Evolutionary conservation across 1,140 invertebrate genomes (phyloP).

Genomic region (Neelides sp.): DNA sequence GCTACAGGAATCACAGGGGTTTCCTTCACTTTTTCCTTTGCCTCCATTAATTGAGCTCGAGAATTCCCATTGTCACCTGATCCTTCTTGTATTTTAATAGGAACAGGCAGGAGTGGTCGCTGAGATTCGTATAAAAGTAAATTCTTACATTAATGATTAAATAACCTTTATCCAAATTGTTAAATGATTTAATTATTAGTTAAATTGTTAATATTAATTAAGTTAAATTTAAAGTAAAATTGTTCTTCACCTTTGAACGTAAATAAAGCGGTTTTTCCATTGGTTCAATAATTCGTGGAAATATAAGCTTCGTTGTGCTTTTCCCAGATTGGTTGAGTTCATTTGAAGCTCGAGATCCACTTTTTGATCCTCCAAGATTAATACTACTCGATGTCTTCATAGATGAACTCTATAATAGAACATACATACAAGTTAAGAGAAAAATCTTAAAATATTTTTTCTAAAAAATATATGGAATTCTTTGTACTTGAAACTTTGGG

Average conservation of each 20-base stretch:
- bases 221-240: neutral
- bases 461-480: too few relatives aligned
- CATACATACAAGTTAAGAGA: too few relatives aligned
- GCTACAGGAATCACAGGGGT: conserved; percentile 8
- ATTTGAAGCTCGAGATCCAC: too few relatives aligned
- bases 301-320: too few relatives aligned
- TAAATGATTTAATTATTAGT: neutral
- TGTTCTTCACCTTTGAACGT: neutral
- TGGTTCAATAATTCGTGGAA: too few relatives aligned
- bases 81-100: neutral
- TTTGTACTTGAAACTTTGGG: too few relatives aligned
- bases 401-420: too few relatives aligned
- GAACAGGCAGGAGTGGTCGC: neutral
- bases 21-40: neutral
- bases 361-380: too few relatives aligned
- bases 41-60: neutral
- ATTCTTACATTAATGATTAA: neutral
- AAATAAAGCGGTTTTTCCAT: too few relatives aligned
- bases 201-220: conserved; percentile 6
- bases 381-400: too few relatives aligned
- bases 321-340: too few relatives aligned
- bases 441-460: too few relatives aligned
- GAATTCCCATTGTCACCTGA: neutral
- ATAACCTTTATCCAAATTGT: neutral
- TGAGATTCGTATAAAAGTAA: neutral